Evolutionary conservation across 53 echinoderm and acorn worm species (phyloP), one percentile per base, ranked within the genome.

Genomic region (Apostichopus leukothele): DNA sequence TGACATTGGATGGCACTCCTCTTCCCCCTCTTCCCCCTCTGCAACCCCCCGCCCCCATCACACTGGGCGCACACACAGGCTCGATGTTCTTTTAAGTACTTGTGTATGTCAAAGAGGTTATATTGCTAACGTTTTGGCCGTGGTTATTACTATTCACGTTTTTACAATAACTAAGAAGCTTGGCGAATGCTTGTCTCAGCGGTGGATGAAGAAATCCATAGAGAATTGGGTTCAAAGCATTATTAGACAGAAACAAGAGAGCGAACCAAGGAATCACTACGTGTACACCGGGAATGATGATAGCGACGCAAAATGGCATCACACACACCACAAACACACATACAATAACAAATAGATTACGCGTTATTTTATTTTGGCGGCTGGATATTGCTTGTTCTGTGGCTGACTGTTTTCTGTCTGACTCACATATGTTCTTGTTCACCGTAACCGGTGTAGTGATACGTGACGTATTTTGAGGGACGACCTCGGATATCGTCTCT

Each of bases 351-450:
- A 81, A 55, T 53, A 81, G 54, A 53, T 81, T 81, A n/a, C 81
- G 81, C 7, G 53, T 81, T 55, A 81, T 1, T 55, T 81, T 81
- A 19, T 81, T 14, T 52, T 81, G 81, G 21, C 81, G 81, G 20
- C 9, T 55, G 20, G 81, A 81, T 55, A 55, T 53, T 7, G 9
- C n/a, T 53, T 19, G 53, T 16, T 53, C 54, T 54, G 81, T 55
- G 14, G 1, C 2, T 5, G 81, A 81, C 27, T 1, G 1, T 27
- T 18, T 81, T 52, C 12, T 16, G 23, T 57, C 81, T 81, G 12
- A 14, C 19, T 13, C 27, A 27, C 27, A 27, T 27, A 27, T 27
- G 27, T 27, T 68, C 71, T 5, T 16, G 71, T 16, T 57, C 57
- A 57, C 57, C 57, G 57, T 57, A 57, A 9, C 57, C 9, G 57